Conservation (phyloP, 2,113 vertebrate genomes). For the Chloropsis cyanopogon region DNA sequence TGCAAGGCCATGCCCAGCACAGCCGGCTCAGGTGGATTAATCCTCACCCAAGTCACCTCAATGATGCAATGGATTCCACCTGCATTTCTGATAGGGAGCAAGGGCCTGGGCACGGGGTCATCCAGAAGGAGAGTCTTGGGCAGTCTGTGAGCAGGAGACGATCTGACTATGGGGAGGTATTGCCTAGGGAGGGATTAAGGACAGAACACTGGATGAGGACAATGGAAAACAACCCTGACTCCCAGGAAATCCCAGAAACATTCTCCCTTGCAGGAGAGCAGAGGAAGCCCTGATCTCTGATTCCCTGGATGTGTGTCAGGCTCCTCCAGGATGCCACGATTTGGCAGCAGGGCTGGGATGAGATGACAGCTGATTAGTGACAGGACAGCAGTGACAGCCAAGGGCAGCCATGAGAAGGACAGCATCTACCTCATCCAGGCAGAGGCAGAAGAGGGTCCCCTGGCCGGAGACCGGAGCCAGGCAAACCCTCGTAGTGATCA, state of each 20-base stretch:
- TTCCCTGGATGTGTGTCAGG: fast-evolving
- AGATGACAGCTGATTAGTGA: neutral
- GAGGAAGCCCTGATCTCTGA: neutral
- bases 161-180: neutral
- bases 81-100: neutral
- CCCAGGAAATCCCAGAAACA: neutral
- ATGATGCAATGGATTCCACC: neutral
- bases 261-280: neutral
- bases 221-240: neutral
- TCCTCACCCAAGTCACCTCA: neutral
- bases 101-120: neutral
- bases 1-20: neutral
- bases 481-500: fast-evolving
- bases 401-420: neutral
- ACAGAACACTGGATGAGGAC: neutral
- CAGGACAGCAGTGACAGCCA: neutral
- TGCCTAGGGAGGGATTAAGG: neutral
- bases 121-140: neutral
- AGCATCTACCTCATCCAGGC: neutral
- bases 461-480: neutral
- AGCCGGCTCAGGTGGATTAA: neutral
- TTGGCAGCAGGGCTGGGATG: neutral
- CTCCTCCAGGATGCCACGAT: neutral
- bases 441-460: neutral
- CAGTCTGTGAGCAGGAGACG: fast-evolving